Percentiles rank a stretch among this genome's conserved stretches.
Evolutionary conservation across 2,797 vertebrate genomes (phyloP).

Genomic region (Tokudaia tokunoshimensis): DNA sequence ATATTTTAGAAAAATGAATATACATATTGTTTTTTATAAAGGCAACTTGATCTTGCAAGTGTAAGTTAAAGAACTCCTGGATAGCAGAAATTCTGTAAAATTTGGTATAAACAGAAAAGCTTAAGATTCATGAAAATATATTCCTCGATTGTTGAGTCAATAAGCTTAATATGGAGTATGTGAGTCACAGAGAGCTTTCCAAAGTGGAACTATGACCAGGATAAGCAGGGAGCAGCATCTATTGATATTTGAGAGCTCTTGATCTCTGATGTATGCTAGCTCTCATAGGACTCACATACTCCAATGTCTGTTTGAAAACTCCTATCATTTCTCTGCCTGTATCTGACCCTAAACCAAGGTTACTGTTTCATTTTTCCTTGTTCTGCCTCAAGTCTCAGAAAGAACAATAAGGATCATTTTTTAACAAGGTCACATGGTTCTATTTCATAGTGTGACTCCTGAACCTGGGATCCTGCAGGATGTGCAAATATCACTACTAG

Average conservation of each 20-base stretch:
- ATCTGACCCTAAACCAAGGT: background rate
- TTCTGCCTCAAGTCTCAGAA: background rate
- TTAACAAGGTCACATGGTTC: background rate
- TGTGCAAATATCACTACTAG: background rate
- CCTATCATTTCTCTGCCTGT: background rate
- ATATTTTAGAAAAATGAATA: background rate
- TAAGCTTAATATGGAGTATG: background rate
- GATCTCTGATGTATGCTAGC: background rate
- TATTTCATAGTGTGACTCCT: background rate
- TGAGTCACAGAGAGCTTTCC: background rate
- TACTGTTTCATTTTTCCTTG: background rate
- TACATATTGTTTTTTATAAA: background rate
- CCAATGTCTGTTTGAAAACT: background rate
- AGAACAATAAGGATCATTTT: background rate
- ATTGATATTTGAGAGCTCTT: no score
- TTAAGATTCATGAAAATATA: background rate
- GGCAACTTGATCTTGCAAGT: background rate
- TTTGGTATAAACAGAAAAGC: background rate
- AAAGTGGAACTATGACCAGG: background rate
- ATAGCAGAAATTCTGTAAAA: background rate
- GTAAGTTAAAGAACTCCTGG: background rate
- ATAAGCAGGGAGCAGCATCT: background rate
- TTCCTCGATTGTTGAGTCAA: background rate
- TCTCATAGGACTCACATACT: background rate
- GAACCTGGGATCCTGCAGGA: background rate